Evolutionary conservation across 2,113 vertebrate genomes (phyloP).

Genomic region (Cynoglossus semilaevis): DNA sequence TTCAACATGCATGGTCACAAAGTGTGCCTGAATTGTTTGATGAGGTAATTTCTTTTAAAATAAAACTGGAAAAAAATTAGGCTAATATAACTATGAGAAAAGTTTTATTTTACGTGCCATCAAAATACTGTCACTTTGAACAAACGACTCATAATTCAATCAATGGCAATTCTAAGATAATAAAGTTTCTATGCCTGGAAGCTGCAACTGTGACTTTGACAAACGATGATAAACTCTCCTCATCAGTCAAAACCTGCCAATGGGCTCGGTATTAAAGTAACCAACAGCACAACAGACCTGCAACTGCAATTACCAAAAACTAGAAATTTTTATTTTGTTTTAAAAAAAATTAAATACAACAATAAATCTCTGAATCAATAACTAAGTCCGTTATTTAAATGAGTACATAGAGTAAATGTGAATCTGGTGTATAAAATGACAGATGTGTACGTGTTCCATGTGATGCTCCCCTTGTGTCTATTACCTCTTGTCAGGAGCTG

Average conservation of each 20-base stretch:
- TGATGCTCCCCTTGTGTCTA: slow-evolving; percentile 36
- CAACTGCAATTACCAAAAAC: too few relatives aligned
- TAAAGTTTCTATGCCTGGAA: slow-evolving; percentile 35
- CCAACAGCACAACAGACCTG: not conserved
- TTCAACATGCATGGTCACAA: not conserved
- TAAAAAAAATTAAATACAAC: too few relatives aligned
- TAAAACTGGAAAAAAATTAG: too few relatives aligned
- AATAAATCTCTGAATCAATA: too few relatives aligned
- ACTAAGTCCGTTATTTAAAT: too few relatives aligned
- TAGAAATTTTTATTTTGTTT: too few relatives aligned
- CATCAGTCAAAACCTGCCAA: slow-evolving; percentile 32
- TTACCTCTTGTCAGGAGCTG: slow-evolving; percentile 95
- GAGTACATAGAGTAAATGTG: not conserved
- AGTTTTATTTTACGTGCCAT: too few relatives aligned
- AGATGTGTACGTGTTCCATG: slow-evolving; percentile 21
- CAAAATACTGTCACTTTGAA: slow-evolving; percentile 11
- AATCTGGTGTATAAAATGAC: not conserved
- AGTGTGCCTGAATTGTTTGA: not conserved
- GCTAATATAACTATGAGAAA: too few relatives aligned
- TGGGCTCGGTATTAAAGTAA: not conserved
- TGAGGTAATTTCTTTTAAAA: too few relatives aligned
- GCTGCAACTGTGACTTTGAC: slow-evolving; percentile 34
- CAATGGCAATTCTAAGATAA: slow-evolving; percentile 43
- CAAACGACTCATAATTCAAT: slow-evolving; percentile 35
- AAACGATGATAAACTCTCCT: slow-evolving; percentile 34